Evolutionary conservation across 1,140 invertebrate genomes (phyloP), one percentile per base, ranked within the genome.

Genomic region (Homarus americanus): DNA sequence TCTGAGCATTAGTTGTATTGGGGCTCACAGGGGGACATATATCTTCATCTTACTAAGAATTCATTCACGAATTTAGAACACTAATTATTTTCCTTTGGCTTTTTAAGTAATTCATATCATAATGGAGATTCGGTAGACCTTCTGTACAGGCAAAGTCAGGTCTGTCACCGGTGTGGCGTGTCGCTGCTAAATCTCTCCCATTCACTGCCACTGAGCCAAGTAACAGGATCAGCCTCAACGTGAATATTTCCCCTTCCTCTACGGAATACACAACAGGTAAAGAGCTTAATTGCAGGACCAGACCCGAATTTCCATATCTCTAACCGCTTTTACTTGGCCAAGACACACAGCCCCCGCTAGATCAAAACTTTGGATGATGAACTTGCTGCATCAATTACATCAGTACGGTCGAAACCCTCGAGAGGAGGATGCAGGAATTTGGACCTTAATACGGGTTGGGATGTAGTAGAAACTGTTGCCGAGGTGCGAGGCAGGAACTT

Each of bases 351-450:
- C 15, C 41, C 4, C 1, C 44, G 36, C 66, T 40, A 72, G 58
- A 72, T 66, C 38, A 72, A 72, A 69, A 83, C 58, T 66, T 66
- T 36, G 20, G 0, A 10, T 72, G 58, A 82, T 82, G 80, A 82
- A 83, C 82, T 69, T 83, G 58, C 58, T 38, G 17, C 58, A 66
- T 83, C 17, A 83, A 69, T 83, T 69, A 83, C 17, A 66, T 17
- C 82, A 58, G 38, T 24, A 83, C 38, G 58, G 58, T 82, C 80
- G 49, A 66, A 36, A 63, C 49, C 28, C 80, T 20, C 49, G 17
- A 38, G 28, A 1, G 12, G 28, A 34, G 7, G 32, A 34, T 17
- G 28, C 28, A 12, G 1, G 58, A 38, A 24, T 34, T 32, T 63
- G 49, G 53, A 20, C 20, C 44, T 82, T 36, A 66, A 0, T 20